These are phyloP conservation scores for Disparrhopalites patrizii DNA, from an alignment of 2,888 invertebrate species.

Conservation along the genomic window DNA sequence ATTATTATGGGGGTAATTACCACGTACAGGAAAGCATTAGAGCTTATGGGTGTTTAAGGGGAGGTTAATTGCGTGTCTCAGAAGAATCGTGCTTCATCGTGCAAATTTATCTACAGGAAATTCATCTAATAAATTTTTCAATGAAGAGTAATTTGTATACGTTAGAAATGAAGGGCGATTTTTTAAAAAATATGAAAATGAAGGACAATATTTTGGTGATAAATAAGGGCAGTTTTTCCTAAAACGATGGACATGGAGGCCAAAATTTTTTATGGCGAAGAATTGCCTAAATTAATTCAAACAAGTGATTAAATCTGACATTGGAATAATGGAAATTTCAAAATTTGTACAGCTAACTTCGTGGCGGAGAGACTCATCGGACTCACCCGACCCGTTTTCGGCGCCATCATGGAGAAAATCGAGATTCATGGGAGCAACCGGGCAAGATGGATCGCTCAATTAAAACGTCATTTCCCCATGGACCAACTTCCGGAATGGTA, in stretches of 20 bases:
- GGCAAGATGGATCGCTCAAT: neutral
- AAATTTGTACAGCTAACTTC: constrained; percentile 11
- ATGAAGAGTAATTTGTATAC: no score
- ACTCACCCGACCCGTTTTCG: neutral
- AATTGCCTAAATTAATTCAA: no score
- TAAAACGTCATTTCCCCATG: constrained; percentile 11
- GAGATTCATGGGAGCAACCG: constrained; percentile 8
- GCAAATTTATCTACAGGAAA: no score
- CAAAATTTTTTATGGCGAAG: neutral
- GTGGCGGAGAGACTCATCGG: constrained; percentile 11
- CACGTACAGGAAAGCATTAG: no score
- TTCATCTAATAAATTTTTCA: no score
- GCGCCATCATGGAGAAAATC: constrained; percentile 11
- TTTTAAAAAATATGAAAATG: neutral
- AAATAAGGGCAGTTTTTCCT: neutral
- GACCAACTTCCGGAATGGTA: constrained; percentile 15
- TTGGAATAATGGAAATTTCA: no score
- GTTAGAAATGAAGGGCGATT: no score
- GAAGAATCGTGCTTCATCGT: no score
- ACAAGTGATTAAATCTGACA: neutral
- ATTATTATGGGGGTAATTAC: no score
- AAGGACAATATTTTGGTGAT: neutral
- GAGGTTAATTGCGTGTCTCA: no score
- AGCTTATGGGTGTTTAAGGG: no score
- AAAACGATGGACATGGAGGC: neutral